Conservation (phyloP, 2,888 invertebrate genomes). For the Morinoia aosen region DNA sequence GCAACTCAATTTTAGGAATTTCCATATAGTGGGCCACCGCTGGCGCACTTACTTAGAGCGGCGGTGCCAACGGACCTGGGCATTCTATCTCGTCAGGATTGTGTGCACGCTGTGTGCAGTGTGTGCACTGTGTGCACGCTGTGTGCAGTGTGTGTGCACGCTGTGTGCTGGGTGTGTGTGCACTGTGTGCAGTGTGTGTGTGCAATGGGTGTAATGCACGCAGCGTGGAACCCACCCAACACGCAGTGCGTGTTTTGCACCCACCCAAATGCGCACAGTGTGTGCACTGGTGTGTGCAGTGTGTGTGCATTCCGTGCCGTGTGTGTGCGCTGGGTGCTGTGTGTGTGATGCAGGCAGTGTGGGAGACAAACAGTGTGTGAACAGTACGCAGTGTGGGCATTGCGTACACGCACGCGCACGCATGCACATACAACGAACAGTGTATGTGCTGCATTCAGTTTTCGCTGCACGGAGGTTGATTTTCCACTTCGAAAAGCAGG, state of each 20-base stretch:
- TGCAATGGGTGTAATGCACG: not conserved
- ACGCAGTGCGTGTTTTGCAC: not conserved
- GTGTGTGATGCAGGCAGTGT: no score
- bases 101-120: not conserved
- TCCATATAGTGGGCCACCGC: not conserved
- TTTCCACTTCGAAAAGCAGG: no score
- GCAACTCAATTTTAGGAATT: slow-evolving; percentile 38
- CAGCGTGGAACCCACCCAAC: not conserved
- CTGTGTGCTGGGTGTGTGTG: not conserved
- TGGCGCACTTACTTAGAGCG: not conserved
- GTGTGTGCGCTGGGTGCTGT: not conserved
- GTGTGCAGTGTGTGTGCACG: not conserved
- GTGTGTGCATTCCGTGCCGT: not conserved
- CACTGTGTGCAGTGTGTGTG: no score
- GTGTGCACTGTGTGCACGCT: not conserved
- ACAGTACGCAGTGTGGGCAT: no score
- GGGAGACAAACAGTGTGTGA: not conserved
- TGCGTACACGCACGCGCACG: not conserved
- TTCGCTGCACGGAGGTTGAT: not conserved
- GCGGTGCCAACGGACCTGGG: not conserved
- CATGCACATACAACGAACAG: no score
- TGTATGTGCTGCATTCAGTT: no score
- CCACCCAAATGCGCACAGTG: not conserved
- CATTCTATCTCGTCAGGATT: not conserved
- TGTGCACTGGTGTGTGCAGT: not conserved